A percentile compares a stretch with the other conserved stretches of the same genome.
Conservation (phyloP, 2,888 invertebrate genomes). For the Chrysolina haemoptera region DNA sequence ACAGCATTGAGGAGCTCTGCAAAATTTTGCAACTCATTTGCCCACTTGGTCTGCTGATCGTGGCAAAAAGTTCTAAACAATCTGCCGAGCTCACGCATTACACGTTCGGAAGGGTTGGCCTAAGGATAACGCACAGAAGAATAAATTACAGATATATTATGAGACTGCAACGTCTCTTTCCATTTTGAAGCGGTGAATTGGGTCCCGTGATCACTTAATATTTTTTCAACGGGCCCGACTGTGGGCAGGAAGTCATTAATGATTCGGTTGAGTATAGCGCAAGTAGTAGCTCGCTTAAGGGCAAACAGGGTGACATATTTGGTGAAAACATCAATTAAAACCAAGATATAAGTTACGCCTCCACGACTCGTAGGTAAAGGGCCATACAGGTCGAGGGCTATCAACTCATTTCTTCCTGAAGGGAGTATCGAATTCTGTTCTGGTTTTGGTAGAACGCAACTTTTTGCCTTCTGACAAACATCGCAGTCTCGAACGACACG, state of each 20-base stretch:
- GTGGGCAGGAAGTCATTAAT: not conserved
- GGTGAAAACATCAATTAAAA: not conserved
- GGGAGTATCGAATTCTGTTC: not conserved
- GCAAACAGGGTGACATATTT: conserved; percentile 3
- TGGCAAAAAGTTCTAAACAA: conserved; percentile 29
- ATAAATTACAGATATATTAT: conserved; percentile 1
- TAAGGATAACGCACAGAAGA: conserved; percentile 21
- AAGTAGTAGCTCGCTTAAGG: not conserved
- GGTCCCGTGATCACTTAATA: too few species aligned
- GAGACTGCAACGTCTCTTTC: not conserved
- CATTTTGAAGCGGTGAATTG: too few species aligned
- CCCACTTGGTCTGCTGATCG: conserved; percentile 31
- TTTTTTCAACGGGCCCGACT: too few species aligned
- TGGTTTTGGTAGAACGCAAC: not conserved
- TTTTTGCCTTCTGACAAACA: not conserved
- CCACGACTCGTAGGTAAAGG: conserved; percentile 16
- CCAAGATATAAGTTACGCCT: not conserved
- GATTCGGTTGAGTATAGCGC: not conserved
- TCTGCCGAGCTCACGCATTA: conserved; percentile 35
- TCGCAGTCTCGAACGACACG: not conserved
- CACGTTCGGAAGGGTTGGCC: conserved; percentile 29
- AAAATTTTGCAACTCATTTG: not conserved
- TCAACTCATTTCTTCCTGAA: not conserved
- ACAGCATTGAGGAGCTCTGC: not conserved
- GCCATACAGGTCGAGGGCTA: not conserved